Base-by-base conservation (phyloP, 1,140 invertebrate species). In the Pinna nobilis region DNA sequence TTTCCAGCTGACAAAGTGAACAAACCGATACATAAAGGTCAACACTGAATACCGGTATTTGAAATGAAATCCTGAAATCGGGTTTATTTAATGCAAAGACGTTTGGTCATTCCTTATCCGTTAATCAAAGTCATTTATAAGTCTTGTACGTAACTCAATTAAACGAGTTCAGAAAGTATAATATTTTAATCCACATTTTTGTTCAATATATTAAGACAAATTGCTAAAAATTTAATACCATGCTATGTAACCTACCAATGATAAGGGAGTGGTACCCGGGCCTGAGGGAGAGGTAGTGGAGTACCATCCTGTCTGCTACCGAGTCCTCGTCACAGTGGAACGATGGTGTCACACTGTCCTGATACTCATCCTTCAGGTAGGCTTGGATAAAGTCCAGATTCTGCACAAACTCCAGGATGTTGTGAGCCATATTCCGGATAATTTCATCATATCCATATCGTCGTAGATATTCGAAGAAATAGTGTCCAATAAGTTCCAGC, bases 271-370 rank as follows among this genome's bases (percentile, higher is more conserved):
- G 74, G 32, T 78, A 75, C 2, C 82, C 82, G 44, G 77, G 73
- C 47, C 80, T 70, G 55, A 64, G 41, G 1, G 80, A 82, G 47
- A 78, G 82, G 51, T 82, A 83, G 65, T 83, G 82, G 5, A 83
- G 69, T 0, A 79, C 60, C 82, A 83, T 83, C 57, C 78, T 76
- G 65, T 83, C 82, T 6, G 75, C 50, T 0, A 73, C 73, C 0
- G 82, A 82, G 30, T 82, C 80, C 4, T 74, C 76, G 20, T 83
- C 82, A 65, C 82, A 83, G 23, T 78, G 80, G 77, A 83, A 83
- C 18, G 76, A 78, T 20, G 82, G 82, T 55, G 76, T 74, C n/a
- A 80, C 66, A n/a, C 70, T 69, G 32, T 83, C 80, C 13, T 81
- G 82, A 35, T 75, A 82, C 15, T 80, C 76, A 18, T 77, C 70